Evolutionary conservation across 1,140 invertebrate species (phyloP).

Genomic region (Calliphora vicina): DNA sequence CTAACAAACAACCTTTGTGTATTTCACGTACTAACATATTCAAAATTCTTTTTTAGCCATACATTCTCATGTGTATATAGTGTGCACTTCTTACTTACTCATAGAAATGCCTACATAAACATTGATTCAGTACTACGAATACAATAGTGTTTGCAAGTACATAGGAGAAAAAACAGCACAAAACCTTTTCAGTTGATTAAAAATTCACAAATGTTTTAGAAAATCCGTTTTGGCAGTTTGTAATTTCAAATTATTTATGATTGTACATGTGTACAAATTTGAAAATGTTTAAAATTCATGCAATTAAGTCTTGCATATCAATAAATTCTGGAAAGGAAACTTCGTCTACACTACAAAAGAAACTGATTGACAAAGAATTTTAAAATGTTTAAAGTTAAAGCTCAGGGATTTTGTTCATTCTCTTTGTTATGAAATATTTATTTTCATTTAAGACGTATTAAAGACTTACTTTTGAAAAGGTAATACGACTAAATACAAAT

Average conservation of each 20-base stretch:
- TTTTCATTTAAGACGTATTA: background rate
- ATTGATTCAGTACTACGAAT: no score
- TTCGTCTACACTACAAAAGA: background rate
- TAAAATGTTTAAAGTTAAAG: background rate
- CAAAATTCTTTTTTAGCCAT: no score
- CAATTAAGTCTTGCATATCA: background rate
- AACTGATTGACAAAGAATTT: background rate
- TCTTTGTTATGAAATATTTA: background rate
- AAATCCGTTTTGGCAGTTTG: constrained; percentile 14
- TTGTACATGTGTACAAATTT: background rate
- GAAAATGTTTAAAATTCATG: background rate
- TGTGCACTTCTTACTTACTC: no score
- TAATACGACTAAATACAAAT: no score
- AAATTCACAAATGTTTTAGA: constrained; percentile 26
- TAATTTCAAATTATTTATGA: background rate
- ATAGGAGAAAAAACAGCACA: background rate
- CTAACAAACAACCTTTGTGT: no score
- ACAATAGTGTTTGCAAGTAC: background rate
- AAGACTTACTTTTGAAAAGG: no score
- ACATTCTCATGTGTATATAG: no score
- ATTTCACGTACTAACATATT: no score
- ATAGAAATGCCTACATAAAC: no score
- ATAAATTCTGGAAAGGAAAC: background rate
- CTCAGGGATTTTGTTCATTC: background rate
- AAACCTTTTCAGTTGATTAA: constrained; percentile 25